Percentiles rank a stretch among this genome's conserved stretches.
Conservation (phyloP, 2,113 vertebrate genomes). For the Ageneiosus marmoratus region DNA sequence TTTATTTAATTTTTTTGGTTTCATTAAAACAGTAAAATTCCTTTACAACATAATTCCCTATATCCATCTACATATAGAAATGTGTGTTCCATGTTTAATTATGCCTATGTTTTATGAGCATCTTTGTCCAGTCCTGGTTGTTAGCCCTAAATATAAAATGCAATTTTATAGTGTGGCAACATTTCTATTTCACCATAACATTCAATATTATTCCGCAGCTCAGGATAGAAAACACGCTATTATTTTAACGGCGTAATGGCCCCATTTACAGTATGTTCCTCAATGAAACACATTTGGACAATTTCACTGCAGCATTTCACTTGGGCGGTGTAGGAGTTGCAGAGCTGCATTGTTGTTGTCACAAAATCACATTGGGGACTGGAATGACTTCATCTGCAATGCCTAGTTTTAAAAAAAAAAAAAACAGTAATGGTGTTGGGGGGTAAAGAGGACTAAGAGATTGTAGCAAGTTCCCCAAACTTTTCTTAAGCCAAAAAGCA, state of each 20-base stretch:
- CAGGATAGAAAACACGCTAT: conserved; percentile 4
- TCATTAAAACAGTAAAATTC: too few species aligned
- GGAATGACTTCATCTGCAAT: conserved; percentile 21
- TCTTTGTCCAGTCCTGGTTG: background rate
- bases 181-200: conserved; percentile 42
- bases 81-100: background rate
- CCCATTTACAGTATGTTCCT: conserved; percentile 1
- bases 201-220: conserved; percentile 48
- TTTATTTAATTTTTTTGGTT: too few species aligned
- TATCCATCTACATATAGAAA: too few species aligned
- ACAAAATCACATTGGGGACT: conserved; percentile 9
- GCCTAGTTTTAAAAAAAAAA: background rate
- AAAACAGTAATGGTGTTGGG: too few species aligned
- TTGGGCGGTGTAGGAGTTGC: background rate
- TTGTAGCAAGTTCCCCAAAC: conserved; percentile 1
- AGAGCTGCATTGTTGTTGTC: background rate
- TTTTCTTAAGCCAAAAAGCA: background rate
- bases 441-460: background rate
- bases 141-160: background rate
- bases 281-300: conserved; percentile 8
- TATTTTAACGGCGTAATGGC: conserved; percentile 12
- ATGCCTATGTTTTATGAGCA: background rate
- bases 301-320: conserved; percentile 7
- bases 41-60: too few species aligned
- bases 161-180: conserved; percentile 37